These are phyloP conservation scores for Aurelia coerulea DNA, from an alignment of 30 jellyfish, hydroid and myxozoan genomes.

Conservation along the genomic window DNA sequence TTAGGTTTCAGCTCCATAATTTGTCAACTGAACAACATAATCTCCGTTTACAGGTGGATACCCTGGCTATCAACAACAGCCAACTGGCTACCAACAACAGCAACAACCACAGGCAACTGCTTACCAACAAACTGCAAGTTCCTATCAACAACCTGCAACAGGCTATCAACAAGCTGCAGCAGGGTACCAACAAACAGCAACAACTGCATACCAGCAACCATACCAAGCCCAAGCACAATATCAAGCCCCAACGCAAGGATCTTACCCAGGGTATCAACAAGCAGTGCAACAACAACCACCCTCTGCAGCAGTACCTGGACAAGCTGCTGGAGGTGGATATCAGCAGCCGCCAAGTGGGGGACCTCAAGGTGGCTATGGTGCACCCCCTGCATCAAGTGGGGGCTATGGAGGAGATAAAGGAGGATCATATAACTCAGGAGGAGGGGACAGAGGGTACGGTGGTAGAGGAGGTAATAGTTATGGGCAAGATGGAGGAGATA, in stretches of 20 bases:
- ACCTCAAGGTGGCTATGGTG: constrained; percentile 35
- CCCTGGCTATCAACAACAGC: constrained; percentile 18
- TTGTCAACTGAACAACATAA: not conserved
- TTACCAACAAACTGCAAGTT: not conserved
- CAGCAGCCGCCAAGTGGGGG: constrained; percentile 20
- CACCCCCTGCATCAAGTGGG: constrained; percentile 41
- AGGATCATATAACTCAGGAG: constrained; percentile 33
- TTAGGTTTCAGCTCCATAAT: not conserved
- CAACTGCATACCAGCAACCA: constrained; percentile 41
- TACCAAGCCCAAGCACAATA: constrained; percentile 32
- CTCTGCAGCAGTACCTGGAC: constrained; percentile 21
- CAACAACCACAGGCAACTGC: constrained; percentile 44
- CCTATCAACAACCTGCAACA: constrained; percentile 21
- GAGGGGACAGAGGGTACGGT: constrained; percentile 34
- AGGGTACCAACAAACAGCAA: not conserved
- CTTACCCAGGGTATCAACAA: constrained; percentile 51
- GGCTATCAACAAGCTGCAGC: constrained; percentile 26
- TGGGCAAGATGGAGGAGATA: constrained; percentile 32
- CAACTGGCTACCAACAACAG: not conserved
- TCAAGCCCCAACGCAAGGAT: constrained; percentile 45
- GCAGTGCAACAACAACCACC: constrained; percentile 7
- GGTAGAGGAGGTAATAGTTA: constrained; percentile 38
- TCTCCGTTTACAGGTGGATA: constrained; percentile 38
- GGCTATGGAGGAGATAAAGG: constrained; percentile 65
- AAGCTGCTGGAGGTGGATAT: constrained; percentile 3